Evolutionary conservation across 2,888 invertebrate species (phyloP).

Genomic region (Argynnis bischoffii): DNA sequence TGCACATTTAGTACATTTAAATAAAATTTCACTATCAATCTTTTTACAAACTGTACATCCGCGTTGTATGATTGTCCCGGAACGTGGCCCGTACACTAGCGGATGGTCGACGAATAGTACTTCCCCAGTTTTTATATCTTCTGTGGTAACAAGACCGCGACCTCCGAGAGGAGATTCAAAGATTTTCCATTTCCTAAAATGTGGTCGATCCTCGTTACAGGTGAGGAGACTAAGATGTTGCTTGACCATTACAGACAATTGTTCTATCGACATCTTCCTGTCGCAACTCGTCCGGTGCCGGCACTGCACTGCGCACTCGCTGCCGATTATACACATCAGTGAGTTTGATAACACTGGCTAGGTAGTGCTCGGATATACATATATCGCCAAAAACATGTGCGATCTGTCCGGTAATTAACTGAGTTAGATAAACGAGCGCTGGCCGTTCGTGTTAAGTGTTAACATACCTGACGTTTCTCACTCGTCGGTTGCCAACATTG

Average conservation of each 20-base stretch:
- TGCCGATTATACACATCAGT: constrained; percentile 69
- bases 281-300: constrained; percentile 64
- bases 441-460: constrained; percentile 55
- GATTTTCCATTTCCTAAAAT: constrained; percentile 82
- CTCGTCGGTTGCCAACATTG: constrained; percentile 60
- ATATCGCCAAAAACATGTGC: constrained; percentile 63
- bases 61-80: constrained; percentile 76
- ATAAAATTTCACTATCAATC: constrained; percentile 61
- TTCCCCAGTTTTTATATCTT: constrained; percentile 86
- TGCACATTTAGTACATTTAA: constrained; percentile 85
- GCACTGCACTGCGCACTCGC: constrained; percentile 72
- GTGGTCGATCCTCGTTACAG: constrained; percentile 51
- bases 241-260: constrained; percentile 74
- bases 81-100: constrained; percentile 86
- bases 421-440: constrained; percentile 59
- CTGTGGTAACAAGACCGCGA: constrained; percentile 86
- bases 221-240: constrained; percentile 68
- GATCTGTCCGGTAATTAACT: constrained; percentile 66
- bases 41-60: constrained; percentile 86
- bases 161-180: constrained; percentile 84
- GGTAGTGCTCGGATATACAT: constrained; percentile 62
- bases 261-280: constrained; percentile 80
- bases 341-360: constrained; percentile 70
- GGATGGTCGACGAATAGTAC: constrained; percentile 87
- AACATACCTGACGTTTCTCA: constrained; percentile 61